Percentiles rank a stretch among this genome's conserved stretches.
Conservation (phyloP, 2,797 vertebrate genomes). For the Gymnodraco acuticeps region DNA sequence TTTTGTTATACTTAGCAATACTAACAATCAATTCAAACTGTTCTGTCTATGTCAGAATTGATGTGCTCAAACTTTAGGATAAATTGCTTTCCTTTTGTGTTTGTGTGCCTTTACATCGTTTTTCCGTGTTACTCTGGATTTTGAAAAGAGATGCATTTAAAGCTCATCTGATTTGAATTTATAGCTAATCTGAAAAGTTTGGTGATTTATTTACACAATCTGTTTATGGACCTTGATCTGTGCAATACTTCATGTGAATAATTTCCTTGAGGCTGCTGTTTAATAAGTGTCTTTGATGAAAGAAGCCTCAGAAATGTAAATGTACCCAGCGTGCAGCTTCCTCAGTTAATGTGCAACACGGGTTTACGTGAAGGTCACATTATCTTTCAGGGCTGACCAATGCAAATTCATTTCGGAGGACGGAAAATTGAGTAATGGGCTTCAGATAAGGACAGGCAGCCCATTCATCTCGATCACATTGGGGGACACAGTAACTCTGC, state of each 20-base stretch:
- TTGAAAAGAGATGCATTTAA: neutral
- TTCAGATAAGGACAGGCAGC: slow-evolving; percentile 39
- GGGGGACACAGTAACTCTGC: neutral
- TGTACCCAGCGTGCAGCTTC: neutral
- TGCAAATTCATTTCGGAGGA: slow-evolving; percentile 50
- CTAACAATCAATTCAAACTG: neutral
- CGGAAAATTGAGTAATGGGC: slow-evolving; percentile 46
- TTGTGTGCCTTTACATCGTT: neutral
- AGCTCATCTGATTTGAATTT: neutral
- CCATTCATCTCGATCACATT: slow-evolving; percentile 53
- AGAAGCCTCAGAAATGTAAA: slow-evolving; percentile 1
- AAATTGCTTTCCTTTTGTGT: neutral
- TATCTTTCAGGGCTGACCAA: slow-evolving; percentile 45
- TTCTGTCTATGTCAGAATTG: neutral
- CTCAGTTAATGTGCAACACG: slow-evolving; percentile 18
- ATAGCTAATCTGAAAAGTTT: neutral
- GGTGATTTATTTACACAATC: slow-evolving; percentile 21
- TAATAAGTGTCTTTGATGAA: slow-evolving; percentile 2
- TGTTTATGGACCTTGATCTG: slow-evolving; percentile 34
- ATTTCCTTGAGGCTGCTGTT: slow-evolving; percentile 10
- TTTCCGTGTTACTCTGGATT: neutral
- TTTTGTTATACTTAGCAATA: neutral
- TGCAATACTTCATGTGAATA: slow-evolving; percentile 10
- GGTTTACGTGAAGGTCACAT: slow-evolving; percentile 64
- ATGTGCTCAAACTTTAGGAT: neutral